These are phyloP conservation scores for Rhopilema esculentum DNA, from an alignment of 30 jellyfish, hydroid and myxozoan genomes.

Conservation along the genomic window DNA sequence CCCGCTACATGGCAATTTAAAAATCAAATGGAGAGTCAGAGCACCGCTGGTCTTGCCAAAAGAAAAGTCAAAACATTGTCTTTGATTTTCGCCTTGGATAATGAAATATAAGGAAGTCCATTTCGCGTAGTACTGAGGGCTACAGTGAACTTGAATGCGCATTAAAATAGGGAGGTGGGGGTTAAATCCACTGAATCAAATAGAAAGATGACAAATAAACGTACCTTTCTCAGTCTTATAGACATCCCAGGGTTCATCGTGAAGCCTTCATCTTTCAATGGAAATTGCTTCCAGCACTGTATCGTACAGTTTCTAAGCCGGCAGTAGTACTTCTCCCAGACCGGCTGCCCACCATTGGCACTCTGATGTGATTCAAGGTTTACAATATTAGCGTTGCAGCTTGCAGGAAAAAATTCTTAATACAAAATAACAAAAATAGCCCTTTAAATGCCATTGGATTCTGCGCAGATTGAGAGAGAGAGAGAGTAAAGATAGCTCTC, in stretches of 20 bases:
- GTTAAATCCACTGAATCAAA: neutral
- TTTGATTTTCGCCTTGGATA: neutral
- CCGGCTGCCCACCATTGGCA: conserved; percentile 72
- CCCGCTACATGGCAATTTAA: too few relatives aligned
- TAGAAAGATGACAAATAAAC: neutral
- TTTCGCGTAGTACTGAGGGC: too few relatives aligned
- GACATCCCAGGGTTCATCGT: conserved; percentile 53
- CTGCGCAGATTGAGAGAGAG: too few relatives aligned
- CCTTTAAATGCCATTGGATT: too few relatives aligned
- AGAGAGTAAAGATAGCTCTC: too few relatives aligned
- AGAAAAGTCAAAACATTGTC: too few relatives aligned
- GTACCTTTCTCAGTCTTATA: conserved; percentile 35
- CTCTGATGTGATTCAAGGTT: conserved; percentile 16
- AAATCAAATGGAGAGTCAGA: too few relatives aligned
- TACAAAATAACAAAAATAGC: too few relatives aligned
- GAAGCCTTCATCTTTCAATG: conserved; percentile 33
- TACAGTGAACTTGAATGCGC: too few relatives aligned
- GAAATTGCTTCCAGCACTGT: conserved; percentile 52
- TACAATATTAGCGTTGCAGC: too few relatives aligned
- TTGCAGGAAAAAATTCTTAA: too few relatives aligned
- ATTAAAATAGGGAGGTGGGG: neutral
- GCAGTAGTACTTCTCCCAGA: conserved; percentile 69
- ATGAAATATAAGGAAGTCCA: neutral
- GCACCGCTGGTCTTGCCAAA: too few relatives aligned
- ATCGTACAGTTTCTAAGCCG: conserved; percentile 43